Percentiles rank a stretch among this genome's conserved stretches.
Conservation (phyloP, 2,888 invertebrate species). For the Thyatira batis region DNA sequence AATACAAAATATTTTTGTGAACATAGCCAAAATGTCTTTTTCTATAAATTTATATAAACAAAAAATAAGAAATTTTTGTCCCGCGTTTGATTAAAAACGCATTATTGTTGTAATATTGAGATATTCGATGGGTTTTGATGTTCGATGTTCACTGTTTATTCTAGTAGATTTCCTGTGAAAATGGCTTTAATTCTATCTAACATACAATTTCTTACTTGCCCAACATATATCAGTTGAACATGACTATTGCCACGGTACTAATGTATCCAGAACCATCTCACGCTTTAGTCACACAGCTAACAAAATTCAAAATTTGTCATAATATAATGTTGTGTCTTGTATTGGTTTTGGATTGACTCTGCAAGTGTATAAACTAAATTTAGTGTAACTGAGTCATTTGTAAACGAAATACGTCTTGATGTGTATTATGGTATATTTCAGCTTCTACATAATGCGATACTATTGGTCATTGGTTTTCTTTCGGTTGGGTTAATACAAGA, state of each 20-base stretch:
- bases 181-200: conserved; percentile 23
- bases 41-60: not conserved
- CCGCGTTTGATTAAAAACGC: too few relatives aligned
- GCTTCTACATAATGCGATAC: conserved; percentile 79
- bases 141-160: not conserved
- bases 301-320: conserved; percentile 78
- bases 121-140: not conserved
- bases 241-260: conserved; percentile 54
- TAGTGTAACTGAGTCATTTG: conserved; percentile 31
- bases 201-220: conserved; percentile 25
- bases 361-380: conserved; percentile 53
- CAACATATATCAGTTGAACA: conserved; percentile 13
- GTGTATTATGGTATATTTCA: conserved; percentile 80
- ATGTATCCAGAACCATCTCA: conserved; percentile 73
- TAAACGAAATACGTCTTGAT: conserved; percentile 56
- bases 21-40: too few relatives aligned
- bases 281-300: conserved; percentile 79
- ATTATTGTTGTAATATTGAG: not conserved
- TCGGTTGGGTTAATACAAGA: conserved; percentile 83
- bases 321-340: conserved; percentile 81
- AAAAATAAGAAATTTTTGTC: too few relatives aligned
- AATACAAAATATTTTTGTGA: too few relatives aligned
- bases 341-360: conserved; percentile 77
- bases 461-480: conserved; percentile 81
- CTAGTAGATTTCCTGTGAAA: conserved; percentile 17